Percentiles rank a stretch among this genome's conserved stretches.
Conservation (phyloP, 2,888 invertebrate genomes). For the Silvanus unidentatus region DNA sequence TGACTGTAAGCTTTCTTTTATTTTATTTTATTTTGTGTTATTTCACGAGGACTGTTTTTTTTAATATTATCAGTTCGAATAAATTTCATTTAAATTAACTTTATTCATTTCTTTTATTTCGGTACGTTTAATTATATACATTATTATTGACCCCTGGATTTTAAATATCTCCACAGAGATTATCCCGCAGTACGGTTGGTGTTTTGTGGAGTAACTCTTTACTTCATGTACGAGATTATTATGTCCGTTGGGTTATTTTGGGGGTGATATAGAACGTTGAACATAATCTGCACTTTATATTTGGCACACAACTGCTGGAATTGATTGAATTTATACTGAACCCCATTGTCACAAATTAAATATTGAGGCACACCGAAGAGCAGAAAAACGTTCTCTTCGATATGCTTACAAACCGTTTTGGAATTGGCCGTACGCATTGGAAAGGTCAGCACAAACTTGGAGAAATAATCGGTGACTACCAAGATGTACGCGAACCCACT, state of each 20-base stretch:
- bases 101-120: too few relatives aligned
- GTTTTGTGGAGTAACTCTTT: too few relatives aligned
- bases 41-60: too few relatives aligned
- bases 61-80: too few relatives aligned
- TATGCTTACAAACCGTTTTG: constrained; percentile 3
- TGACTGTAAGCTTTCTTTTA: too few relatives aligned
- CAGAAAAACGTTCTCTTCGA: constrained; percentile 21
- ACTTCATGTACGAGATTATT: too few relatives aligned
- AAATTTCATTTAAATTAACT: too few relatives aligned
- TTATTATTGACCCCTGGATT: too few relatives aligned
- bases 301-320: constrained; percentile 6
- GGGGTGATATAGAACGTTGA: constrained; percentile 10
- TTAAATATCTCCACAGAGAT: too few relatives aligned
- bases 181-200: too few relatives aligned
- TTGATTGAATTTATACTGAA: constrained; percentile 16
- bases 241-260: constrained; percentile 12
- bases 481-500: constrained; percentile 2
- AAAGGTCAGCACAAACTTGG: constrained; percentile 20
- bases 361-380: constrained; percentile 25
- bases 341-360: constrained; percentile 28
- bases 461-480: constrained; percentile 20
- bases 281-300: constrained; percentile 1
- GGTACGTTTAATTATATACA: too few relatives aligned
- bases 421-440: constrained; percentile 23
- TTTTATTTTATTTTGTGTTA: too few relatives aligned